Evolutionary conservation across 2,888 invertebrate genomes (phyloP).

Genomic region (Phrixothrix hirtus): DNA sequence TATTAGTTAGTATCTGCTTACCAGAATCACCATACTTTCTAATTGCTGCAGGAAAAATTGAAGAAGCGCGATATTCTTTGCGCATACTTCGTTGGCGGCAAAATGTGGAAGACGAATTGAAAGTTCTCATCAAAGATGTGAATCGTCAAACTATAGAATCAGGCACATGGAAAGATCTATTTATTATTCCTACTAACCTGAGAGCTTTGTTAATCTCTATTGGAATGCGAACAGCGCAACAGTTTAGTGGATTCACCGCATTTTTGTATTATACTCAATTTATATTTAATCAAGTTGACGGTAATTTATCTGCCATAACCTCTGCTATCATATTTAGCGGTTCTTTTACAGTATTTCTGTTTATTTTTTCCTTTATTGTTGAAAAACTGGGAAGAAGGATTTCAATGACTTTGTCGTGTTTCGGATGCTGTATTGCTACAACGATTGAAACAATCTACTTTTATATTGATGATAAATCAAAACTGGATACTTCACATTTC

Average conservation of each 20-base stretch:
- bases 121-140: slow-evolving; percentile 40
- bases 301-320: slow-evolving; percentile 39
- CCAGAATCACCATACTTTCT: slow-evolving; percentile 65
- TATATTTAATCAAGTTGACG: slow-evolving; percentile 45
- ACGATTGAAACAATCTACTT: slow-evolving; percentile 39
- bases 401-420: slow-evolving; percentile 36
- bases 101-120: slow-evolving; percentile 41
- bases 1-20: no score
- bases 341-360: no score
- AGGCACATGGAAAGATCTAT: slow-evolving; percentile 43
- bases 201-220: slow-evolving; percentile 42
- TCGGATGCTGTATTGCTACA: slow-evolving; percentile 35
- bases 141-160: slow-evolving; percentile 44
- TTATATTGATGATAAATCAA: slow-evolving; percentile 35
- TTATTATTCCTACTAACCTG: slow-evolving; percentile 41
- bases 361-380: slow-evolving; percentile 37
- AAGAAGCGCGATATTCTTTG: slow-evolving; percentile 40
- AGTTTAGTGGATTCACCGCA: slow-evolving; percentile 39
- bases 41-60: slow-evolving; percentile 40
- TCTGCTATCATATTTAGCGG: no score
- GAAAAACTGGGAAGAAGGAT: slow-evolving; percentile 41
- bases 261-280: slow-evolving; percentile 43
- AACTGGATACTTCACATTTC: slow-evolving; percentile 34
- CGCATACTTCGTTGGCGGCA: slow-evolving; percentile 36
- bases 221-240: slow-evolving; percentile 43